phyloP scores from a whole-genome alignment of 2,888 invertebrate species.

The Frankliniella fusca region DNA sequence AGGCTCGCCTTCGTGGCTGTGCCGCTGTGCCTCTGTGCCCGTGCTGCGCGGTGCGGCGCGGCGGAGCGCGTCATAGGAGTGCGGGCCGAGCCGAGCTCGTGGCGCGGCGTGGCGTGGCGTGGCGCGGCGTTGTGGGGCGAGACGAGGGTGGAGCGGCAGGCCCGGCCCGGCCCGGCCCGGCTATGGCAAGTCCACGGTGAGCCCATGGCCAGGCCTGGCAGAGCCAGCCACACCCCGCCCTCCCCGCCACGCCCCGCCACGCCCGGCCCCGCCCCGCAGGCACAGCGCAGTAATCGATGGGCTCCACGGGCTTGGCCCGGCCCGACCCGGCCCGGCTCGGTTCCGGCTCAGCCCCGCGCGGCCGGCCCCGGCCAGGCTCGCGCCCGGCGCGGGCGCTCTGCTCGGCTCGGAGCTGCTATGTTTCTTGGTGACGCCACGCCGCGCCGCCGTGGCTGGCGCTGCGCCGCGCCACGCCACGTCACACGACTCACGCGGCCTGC shows the following conservation, averaged over 20 bases:
- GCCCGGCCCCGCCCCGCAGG: not conserved
- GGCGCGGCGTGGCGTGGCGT: not conserved
- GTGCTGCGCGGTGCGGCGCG: not conserved
- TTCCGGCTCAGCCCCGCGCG: not conserved
- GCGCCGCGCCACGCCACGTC: constrained; percentile 1
- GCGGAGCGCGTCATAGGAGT: not conserved
- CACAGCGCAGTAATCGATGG: constrained; percentile 19
- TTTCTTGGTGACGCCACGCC: constrained; percentile 17
- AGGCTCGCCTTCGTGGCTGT: no score
- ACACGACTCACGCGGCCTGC: not conserved
- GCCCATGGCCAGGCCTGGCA: not conserved
- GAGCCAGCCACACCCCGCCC: not conserved
- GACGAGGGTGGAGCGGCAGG: not conserved
- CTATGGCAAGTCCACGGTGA: not conserved
- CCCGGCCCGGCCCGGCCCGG: not conserved
- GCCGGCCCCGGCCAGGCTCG: not conserved
- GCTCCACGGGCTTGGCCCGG: constrained; percentile 9
- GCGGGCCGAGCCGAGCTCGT: not conserved
- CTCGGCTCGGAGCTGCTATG: constrained; percentile 9
- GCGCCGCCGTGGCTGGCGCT: not conserved
- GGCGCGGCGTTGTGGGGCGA: not conserved
- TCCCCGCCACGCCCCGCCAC: not conserved
- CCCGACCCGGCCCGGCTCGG: not conserved
- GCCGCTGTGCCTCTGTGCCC: not conserved
- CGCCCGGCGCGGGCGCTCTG: not conserved